A percentile compares a stretch with the other conserved stretches of the same genome.
These are phyloP conservation scores for Ginglymostoma cirratum DNA, from an alignment of 2,113 vertebrate genomes.

Conservation along the genomic window DNA sequence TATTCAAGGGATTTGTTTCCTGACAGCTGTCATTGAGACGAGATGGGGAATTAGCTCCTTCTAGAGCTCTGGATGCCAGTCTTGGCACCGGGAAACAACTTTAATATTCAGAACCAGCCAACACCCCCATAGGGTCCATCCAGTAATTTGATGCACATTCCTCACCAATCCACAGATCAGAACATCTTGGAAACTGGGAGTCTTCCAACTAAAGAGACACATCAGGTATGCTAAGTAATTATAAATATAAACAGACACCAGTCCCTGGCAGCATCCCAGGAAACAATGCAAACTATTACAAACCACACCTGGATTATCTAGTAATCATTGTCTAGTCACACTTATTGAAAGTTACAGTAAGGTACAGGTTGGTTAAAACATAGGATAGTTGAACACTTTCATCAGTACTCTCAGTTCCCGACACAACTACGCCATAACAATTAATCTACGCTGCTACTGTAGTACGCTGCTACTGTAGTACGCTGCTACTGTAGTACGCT, in stretches of 20 bases:
- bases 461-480: neutral
- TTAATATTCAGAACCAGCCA: slow-evolving; percentile 4
- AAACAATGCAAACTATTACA: neutral
- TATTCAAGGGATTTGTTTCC: slow-evolving; percentile 21
- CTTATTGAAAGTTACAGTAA: neutral
- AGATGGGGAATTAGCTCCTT: slow-evolving; percentile 23
- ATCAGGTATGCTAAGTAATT: slow-evolving; percentile 10
- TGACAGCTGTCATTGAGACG: slow-evolving; percentile 20
- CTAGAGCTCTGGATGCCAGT: neutral
- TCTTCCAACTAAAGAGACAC: neutral
- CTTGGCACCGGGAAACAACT: slow-evolving; percentile 21
- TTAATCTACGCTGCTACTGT: neutral
- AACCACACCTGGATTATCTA: neutral
- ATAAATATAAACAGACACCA: neutral
- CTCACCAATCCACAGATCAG: neutral
- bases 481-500: neutral
- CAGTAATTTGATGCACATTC: slow-evolving; percentile 32
- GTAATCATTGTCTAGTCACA: neutral
- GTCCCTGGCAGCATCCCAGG: neutral
- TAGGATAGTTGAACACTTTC: neutral
- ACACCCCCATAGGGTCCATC: neutral
- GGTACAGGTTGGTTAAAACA: neutral
- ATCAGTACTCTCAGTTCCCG: neutral
- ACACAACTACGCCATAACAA: neutral
- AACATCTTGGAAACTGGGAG: neutral